These are phyloP conservation scores for Masticophis lateralis DNA, from an alignment of 2,797 vertebrate genomes.

Conservation along the genomic window DNA sequence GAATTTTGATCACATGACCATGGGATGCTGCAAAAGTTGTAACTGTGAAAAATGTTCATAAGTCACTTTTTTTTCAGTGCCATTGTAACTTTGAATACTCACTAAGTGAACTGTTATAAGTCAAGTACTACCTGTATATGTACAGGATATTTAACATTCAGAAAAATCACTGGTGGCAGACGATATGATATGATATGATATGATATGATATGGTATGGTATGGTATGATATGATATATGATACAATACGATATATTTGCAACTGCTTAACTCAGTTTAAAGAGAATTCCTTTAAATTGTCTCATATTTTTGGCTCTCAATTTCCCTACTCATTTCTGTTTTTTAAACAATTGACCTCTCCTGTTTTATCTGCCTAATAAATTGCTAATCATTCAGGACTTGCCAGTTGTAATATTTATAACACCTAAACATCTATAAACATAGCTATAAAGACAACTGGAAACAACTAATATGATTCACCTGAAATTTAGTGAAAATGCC, in stretches of 20 bases:
- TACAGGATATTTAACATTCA: too few species aligned
- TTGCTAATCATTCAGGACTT: background rate
- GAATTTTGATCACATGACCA: too few species aligned
- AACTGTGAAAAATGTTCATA: too few species aligned
- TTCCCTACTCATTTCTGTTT: background rate
- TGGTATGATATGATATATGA: too few species aligned
- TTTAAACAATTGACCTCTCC: background rate
- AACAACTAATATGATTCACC: background rate
- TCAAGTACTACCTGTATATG: too few species aligned
- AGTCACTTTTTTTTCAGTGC: too few species aligned
- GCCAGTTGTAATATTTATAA: background rate
- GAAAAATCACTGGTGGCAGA: background rate
- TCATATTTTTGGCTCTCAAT: background rate
- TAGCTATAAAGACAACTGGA: background rate
- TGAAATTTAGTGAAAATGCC: background rate
- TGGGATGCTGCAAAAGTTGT: too few species aligned
- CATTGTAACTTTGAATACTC: too few species aligned
- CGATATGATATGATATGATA: too few species aligned
- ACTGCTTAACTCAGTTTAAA: background rate
- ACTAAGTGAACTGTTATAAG: too few species aligned
- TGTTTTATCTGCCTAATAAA: background rate
- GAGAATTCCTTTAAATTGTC: background rate
- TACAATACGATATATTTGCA: background rate
- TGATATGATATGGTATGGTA: too few species aligned
- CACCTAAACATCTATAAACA: background rate